Evolutionary conservation across 2,888 invertebrate genomes (phyloP).

Genomic region (Hyppa rectilinea): DNA sequence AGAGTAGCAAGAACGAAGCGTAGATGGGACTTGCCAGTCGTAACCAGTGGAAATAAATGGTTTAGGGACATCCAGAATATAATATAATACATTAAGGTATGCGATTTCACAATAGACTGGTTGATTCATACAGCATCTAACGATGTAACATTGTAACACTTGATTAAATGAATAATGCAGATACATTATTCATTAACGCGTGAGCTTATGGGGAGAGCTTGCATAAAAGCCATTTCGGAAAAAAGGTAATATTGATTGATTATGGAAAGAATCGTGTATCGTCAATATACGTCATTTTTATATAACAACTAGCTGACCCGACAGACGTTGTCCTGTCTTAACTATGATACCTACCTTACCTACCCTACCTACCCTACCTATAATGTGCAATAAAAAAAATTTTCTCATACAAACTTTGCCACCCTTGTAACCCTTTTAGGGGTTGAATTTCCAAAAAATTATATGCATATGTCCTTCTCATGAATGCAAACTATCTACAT

Average conservation of each 20-base stretch:
- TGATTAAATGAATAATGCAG: conserved; percentile 35
- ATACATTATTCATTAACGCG: conserved; percentile 19
- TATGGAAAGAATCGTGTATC: neutral
- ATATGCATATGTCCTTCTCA: too few species aligned
- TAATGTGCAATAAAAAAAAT: too few species aligned
- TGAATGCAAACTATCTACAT: too few species aligned
- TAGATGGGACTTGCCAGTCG: neutral
- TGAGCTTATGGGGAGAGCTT: conserved; percentile 8
- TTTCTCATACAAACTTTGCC: too few species aligned
- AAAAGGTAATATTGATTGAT: neutral
- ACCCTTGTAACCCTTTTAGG: too few species aligned
- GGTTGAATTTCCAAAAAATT: too few species aligned
- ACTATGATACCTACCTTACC: too few species aligned
- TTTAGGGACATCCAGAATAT: neutral
- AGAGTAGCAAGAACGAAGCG: neutral
- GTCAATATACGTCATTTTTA: conserved; percentile 7
- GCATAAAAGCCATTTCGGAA: neutral
- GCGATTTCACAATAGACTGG: conserved; percentile 5
- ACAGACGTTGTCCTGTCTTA: too few species aligned
- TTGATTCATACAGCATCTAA: conserved; percentile 24
- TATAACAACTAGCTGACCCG: too few species aligned
- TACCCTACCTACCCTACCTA: too few species aligned
- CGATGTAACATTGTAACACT: conserved; percentile 19
- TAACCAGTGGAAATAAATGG: neutral
- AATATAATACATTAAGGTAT: neutral